These are phyloP conservation scores for Pluvialis apricaria DNA, from an alignment of 2,113 vertebrate species.

Conservation along the genomic window DNA sequence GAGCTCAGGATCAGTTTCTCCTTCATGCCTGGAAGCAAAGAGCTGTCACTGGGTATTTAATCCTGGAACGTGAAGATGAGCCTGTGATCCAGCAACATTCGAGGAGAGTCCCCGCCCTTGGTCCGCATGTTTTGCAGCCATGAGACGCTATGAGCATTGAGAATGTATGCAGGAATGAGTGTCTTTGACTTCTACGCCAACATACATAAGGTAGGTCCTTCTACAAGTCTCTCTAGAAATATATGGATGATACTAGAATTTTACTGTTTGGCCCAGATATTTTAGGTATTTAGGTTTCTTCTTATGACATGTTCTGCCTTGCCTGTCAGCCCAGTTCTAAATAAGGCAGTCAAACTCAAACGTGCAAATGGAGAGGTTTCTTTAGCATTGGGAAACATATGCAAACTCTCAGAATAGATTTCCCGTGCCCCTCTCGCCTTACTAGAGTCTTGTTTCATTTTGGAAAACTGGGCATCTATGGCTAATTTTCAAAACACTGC, in stretches of 20 bases:
- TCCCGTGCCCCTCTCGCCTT: not conserved
- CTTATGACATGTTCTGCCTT: not conserved
- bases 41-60: not conserved
- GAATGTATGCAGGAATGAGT: not conserved
- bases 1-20: not conserved
- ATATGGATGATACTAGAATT: not conserved
- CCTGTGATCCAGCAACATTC: not conserved
- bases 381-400: not conserved
- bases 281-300: not conserved
- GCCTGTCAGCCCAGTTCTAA: slow-evolving; percentile 27
- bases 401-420: slow-evolving; percentile 40
- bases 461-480: slow-evolving; percentile 24
- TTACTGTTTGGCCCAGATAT: not conserved
- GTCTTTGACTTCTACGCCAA: not conserved
- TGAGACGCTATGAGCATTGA: not conserved
- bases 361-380: not conserved
- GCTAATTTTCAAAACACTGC: slow-evolving; percentile 39
- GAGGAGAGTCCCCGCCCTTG: not conserved
- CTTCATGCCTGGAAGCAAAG: not conserved
- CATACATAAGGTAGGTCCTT: not conserved
- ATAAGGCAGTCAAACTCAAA: slow-evolving; percentile 5
- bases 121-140: not conserved
- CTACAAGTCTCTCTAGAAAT: not conserved
- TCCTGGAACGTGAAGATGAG: not conserved
- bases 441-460: slow-evolving; percentile 48